Evolutionary conservation across 2,797 vertebrate species (phyloP), one percentile per base, ranked within the genome.

Genomic region (Hyperoplus immaculatus): DNA sequence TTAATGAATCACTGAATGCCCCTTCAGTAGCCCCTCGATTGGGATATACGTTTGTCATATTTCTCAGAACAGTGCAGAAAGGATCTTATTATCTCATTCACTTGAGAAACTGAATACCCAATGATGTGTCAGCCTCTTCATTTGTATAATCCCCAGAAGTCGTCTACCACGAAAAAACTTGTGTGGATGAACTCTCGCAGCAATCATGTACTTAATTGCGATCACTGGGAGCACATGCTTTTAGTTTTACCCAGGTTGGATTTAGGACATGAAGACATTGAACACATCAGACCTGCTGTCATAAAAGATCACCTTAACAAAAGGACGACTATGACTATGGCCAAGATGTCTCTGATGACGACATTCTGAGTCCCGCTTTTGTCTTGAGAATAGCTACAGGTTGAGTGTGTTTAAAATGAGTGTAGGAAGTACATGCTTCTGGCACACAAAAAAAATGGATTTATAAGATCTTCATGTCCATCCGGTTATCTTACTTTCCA

Each of bases 61-160:
- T 86, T 85, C 80, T 69, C 62, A 71, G 88, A 90, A 89, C 45
- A 4, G 51, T 3, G 61, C 50, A 14, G 77, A 78, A 71, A 81
- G 72, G 83, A 87, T 79, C 67, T 83, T 67, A 90, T 91, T 91
- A 82, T 89, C 85, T 79, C 80, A 90, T 84, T 92, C 87, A 89
- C 69, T 87, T 76, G 59, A 82, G 50, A 82, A 82, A 69, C 77
- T 87, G 82, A 93, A 82, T 75, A 84, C 78, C 79, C 63, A 36
- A 54, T 60, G 54, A 93, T 90, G 87, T 88, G 88, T 87, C 87
- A 90, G 58, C 38, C 70, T 74, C 72, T 49, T 87, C 84, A 78
- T 69, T 90, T 92, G 90, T 72, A 85, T 75, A 83, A 88, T 91
- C 71, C 71, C 74, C 65, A 60, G 51, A 77, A 79, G 68, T 84